Conservation (phyloP, 2,797 vertebrate genomes). For the Eospalax fontanierii region DNA sequence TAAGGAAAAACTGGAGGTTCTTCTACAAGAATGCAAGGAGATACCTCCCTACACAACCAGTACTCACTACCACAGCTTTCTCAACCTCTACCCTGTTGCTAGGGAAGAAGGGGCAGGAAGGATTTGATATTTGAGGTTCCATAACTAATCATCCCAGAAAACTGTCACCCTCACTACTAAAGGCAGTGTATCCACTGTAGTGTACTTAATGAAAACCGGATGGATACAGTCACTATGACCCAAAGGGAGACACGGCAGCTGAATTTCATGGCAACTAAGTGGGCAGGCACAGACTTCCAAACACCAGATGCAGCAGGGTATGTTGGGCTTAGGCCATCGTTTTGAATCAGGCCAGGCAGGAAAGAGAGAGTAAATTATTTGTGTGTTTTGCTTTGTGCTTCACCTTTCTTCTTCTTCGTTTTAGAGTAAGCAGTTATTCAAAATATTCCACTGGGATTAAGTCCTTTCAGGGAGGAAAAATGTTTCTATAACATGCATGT, state of each 20-base stretch:
- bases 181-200: background rate
- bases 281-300: background rate
- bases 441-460: conserved; percentile 24
- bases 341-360: background rate
- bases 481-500: background rate
- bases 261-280: background rate
- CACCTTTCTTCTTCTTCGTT: background rate
- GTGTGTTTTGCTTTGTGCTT: background rate
- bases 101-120: background rate
- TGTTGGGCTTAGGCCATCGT: background rate
- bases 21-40: background rate
- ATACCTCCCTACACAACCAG: background rate
- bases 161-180: background rate
- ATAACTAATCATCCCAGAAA: conserved; percentile 25
- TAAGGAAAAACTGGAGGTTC: background rate
- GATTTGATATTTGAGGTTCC: background rate
- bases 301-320: background rate
- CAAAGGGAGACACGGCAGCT: background rate
- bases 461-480: background rate
- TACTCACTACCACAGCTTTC: background rate
- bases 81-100: background rate
- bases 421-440: conserved; percentile 30
- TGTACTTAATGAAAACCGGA: conserved; percentile 1
- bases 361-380: conserved; percentile 27
- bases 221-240: background rate